A percentile compares a stretch with the other conserved stretches of the same genome.
Evolutionary conservation across 2,113 vertebrate genomes (phyloP).

Genomic region (Mastomys coucha): DNA sequence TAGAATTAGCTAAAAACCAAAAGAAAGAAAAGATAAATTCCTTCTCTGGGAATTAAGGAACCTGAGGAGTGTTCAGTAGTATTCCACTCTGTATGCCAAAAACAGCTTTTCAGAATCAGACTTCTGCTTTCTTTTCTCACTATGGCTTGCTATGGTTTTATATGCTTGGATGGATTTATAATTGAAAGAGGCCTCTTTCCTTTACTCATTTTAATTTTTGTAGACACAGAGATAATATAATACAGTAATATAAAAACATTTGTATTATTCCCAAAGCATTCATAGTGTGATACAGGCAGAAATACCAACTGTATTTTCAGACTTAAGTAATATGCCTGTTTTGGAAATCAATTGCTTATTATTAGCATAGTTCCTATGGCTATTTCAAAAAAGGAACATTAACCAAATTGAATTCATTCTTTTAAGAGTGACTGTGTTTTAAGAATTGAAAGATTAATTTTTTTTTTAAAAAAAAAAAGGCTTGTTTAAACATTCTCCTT

Average conservation of each 20-base stretch:
- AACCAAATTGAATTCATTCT: slow-evolving; percentile 1
- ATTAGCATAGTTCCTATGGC: not conserved
- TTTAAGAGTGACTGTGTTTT: slow-evolving; percentile 17
- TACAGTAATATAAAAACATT: not conserved
- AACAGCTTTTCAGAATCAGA: not conserved
- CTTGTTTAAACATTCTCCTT: slow-evolving; percentile 31
- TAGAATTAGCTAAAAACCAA: slow-evolving; percentile 29
- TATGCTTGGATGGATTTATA: not conserved
- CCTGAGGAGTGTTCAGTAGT: not conserved
- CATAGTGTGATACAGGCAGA: not conserved
- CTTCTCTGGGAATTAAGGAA: not conserved
- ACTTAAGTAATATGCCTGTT: not conserved
- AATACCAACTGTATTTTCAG: not conserved
- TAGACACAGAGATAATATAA: not conserved
- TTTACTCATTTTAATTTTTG: not conserved
- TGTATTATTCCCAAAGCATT: slow-evolving; percentile 22
- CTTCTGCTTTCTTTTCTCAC: not conserved
- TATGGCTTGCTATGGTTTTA: not conserved
- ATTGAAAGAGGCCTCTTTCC: not conserved
- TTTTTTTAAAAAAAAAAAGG: not conserved
- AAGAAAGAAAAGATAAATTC: not conserved
- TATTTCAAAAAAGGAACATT: not conserved
- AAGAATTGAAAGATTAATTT: slow-evolving; percentile 52
- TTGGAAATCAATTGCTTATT: slow-evolving; percentile 24
- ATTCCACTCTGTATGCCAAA: not conserved